phyloP scores from a whole-genome alignment of 2,888 invertebrate species.

The Acrobasis suavella region DNA sequence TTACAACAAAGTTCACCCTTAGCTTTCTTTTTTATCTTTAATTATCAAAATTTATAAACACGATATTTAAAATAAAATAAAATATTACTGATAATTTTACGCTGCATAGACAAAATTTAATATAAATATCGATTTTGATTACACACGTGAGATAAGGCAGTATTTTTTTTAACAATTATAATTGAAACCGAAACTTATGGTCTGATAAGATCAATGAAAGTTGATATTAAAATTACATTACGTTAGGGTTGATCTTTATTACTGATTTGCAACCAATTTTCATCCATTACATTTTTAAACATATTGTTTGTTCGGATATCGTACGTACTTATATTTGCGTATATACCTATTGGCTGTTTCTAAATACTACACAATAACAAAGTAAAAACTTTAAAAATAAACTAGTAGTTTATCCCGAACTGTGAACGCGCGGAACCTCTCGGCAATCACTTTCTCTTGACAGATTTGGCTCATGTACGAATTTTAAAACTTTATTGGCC shows the following conservation, averaged over 20 bases:
- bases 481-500: too few species aligned
- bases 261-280: neutral
- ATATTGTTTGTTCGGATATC: neutral
- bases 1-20: too few species aligned
- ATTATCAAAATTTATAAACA: too few species aligned
- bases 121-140: neutral
- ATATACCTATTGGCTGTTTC: too few species aligned
- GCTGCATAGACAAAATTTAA: neutral
- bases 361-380: too few species aligned
- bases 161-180: neutral
- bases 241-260: neutral
- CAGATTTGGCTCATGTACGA: too few species aligned
- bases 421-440: too few species aligned
- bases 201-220: neutral
- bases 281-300: neutral
- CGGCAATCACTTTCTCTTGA: too few species aligned
- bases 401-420: too few species aligned
- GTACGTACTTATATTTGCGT: neutral
- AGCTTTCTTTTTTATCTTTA: too few species aligned
- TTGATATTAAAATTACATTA: slow-evolving; percentile 3
- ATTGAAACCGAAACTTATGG: neutral
- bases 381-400: too few species aligned
- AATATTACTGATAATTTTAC: neutral
- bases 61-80: too few species aligned
- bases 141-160: neutral